These are phyloP conservation scores for Mythimna pallens DNA, from an alignment of 2,888 invertebrate species.

Conservation along the genomic window DNA sequence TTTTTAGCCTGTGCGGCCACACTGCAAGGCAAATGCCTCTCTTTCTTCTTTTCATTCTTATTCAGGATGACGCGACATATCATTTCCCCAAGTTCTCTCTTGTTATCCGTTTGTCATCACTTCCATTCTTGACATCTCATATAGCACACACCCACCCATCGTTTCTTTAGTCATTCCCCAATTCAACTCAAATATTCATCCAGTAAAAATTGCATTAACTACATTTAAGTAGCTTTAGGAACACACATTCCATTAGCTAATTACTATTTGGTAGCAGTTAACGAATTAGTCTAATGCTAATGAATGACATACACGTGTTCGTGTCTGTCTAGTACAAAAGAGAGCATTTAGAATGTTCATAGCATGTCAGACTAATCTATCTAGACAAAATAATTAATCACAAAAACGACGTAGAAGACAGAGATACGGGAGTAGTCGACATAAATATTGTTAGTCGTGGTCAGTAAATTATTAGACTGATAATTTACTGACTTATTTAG, in stretches of 20 bases:
- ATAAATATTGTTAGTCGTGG: conserved; percentile 13
- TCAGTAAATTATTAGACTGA: conserved; percentile 21
- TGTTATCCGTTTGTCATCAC: background rate
- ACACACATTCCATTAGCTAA: conserved; percentile 40
- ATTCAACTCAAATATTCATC: conserved; percentile 5
- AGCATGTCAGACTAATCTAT: conserved; percentile 3
- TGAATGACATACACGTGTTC: conserved; percentile 25
- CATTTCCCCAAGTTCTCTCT: background rate
- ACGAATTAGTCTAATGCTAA: conserved; percentile 44
- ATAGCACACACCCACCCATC: background rate
- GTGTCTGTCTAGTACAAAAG: conserved; percentile 11
- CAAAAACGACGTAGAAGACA: conserved; percentile 21
- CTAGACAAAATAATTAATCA: conserved; percentile 32
- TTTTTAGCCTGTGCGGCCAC: too few species aligned
- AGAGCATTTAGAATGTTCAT: conserved; percentile 29
- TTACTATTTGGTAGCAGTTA: conserved; percentile 45
- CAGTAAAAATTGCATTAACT: conserved; percentile 13
- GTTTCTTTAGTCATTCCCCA: background rate
- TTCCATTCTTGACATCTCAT: background rate
- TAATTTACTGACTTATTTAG: conserved; percentile 13
- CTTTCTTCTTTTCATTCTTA: too few species aligned
- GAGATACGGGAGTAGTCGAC: background rate
- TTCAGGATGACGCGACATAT: background rate
- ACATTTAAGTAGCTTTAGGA: background rate
- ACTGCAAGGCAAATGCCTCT: too few species aligned